Conservation (phyloP, 2,888 invertebrate species). For the Urechis unicinctus region DNA sequence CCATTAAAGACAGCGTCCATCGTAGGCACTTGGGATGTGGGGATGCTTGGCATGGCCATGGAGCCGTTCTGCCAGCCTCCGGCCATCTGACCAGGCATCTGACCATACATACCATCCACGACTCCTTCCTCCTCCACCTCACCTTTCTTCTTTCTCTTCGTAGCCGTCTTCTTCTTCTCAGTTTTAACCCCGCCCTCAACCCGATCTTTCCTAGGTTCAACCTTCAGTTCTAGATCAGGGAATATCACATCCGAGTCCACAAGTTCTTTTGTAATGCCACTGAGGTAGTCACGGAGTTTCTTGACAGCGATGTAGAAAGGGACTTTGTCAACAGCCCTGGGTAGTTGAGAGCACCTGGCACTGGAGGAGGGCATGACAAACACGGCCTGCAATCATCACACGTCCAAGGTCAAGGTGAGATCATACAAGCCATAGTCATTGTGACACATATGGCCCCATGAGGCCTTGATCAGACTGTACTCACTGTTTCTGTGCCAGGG, state of each 20-base stretch:
- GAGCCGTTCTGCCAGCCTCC: too few species aligned
- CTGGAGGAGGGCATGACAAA: constrained; percentile 99
- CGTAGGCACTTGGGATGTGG: too few species aligned
- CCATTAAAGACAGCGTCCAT: too few species aligned
- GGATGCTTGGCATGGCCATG: too few species aligned
- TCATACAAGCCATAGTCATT: neutral
- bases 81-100: too few species aligned
- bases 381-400: constrained; percentile 68
- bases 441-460: neutral
- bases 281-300: constrained; percentile 88
- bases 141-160: constrained; percentile 1
- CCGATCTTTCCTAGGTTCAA: constrained; percentile 15
- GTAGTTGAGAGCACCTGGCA: constrained; percentile 91
- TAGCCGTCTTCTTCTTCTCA: neutral
- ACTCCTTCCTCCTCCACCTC: too few species aligned
- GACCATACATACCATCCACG: too few species aligned
- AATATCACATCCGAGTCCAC: constrained; percentile 46
- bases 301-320: constrained; percentile 94
- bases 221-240: constrained; percentile 30
- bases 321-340: constrained; percentile 95
- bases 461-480: constrained; percentile 38
- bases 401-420: neutral
- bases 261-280: constrained; percentile 60
- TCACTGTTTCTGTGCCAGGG: constrained; percentile 89
- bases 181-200: neutral